phyloP scores from a whole-genome alignment of 2,888 invertebrate species.

The Hydraecia micacea region DNA sequence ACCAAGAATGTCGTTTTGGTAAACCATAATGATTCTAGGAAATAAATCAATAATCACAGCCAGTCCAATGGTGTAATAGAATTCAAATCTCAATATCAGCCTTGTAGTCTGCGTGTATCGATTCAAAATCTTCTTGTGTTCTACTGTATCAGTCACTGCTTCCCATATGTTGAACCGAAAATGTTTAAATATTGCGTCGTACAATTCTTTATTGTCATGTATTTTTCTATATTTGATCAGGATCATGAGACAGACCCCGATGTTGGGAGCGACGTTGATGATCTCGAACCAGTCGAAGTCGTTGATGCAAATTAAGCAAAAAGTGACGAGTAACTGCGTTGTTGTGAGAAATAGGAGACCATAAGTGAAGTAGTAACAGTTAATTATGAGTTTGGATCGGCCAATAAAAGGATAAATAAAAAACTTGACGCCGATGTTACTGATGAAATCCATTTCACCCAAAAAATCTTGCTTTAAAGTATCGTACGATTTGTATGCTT shows the following conservation, averaged over 20 bases:
- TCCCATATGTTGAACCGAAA: slow-evolving; percentile 78
- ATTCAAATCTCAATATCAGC: slow-evolving; percentile 74
- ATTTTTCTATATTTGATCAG: slow-evolving; percentile 78
- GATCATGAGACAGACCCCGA: slow-evolving; percentile 80
- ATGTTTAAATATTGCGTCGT: slow-evolving; percentile 76
- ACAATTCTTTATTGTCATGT: slow-evolving; percentile 72
- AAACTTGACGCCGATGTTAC: slow-evolving; percentile 72
- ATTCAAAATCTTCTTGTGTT: slow-evolving; percentile 72
- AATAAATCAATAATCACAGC: slow-evolving; percentile 76
- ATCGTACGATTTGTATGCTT: slow-evolving; percentile 61
- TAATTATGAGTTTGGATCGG: slow-evolving; percentile 66
- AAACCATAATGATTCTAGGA: slow-evolving; percentile 81
- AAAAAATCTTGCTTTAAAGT: slow-evolving; percentile 70
- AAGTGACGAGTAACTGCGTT: slow-evolving; percentile 74
- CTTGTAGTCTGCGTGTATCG: slow-evolving; percentile 71
- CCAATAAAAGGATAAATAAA: slow-evolving; percentile 80
- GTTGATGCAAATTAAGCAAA: slow-evolving; percentile 73
- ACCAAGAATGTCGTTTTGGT: slow-evolving; percentile 71
- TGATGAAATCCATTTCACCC: slow-evolving; percentile 74
- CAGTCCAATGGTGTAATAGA: slow-evolving; percentile 75
- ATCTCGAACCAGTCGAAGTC: slow-evolving; percentile 76
- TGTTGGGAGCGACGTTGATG: slow-evolving; percentile 81
- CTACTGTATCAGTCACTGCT: slow-evolving; percentile 67
- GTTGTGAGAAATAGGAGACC: slow-evolving; percentile 73
- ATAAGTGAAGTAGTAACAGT: slow-evolving; percentile 70